Evolutionary conservation across 2,888 invertebrate genomes (phyloP).

Genomic region (Drosophila ezoana): DNA sequence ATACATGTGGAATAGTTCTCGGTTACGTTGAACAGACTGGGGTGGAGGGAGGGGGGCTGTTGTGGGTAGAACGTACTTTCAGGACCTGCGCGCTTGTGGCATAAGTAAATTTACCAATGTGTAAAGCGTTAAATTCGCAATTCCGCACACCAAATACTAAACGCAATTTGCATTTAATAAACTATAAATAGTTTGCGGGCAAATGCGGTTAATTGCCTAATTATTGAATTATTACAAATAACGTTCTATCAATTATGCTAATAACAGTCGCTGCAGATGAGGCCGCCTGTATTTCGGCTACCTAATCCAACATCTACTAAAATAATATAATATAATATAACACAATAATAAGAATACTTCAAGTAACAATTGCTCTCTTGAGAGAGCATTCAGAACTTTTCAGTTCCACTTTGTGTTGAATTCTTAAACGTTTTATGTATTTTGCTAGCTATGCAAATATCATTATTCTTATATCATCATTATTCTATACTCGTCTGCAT

Average conservation of each 20-base stretch:
- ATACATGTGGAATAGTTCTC: slow-evolving; percentile 22
- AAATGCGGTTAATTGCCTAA: slow-evolving; percentile 13
- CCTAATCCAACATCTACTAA: too few relatives aligned
- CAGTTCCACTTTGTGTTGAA: too few relatives aligned
- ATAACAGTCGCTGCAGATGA: not conserved
- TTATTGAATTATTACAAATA: slow-evolving; percentile 21
- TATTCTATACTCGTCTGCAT: too few relatives aligned
- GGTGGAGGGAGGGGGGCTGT: not conserved
- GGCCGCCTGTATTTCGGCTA: too few relatives aligned
- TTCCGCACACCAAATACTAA: slow-evolving; percentile 1
- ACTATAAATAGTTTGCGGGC: slow-evolving; percentile 2
- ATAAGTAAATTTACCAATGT: slow-evolving; percentile 18
- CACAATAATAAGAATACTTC: too few relatives aligned
- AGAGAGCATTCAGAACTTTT: too few relatives aligned
- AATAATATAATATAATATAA: too few relatives aligned
- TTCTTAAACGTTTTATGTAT: too few relatives aligned
- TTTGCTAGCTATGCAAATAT: too few relatives aligned
- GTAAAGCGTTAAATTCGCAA: slow-evolving; percentile 15
- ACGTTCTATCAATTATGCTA: not conserved
- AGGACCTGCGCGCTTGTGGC: slow-evolving; percentile 17
- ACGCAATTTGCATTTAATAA: slow-evolving; percentile 28
- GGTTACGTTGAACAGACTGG: not conserved
- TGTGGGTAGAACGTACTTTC: not conserved
- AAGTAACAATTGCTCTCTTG: too few relatives aligned
- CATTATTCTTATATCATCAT: too few relatives aligned